These are phyloP conservation scores for Drosophila barbarae DNA, from an alignment of 2,888 invertebrate species.

Conservation along the genomic window DNA sequence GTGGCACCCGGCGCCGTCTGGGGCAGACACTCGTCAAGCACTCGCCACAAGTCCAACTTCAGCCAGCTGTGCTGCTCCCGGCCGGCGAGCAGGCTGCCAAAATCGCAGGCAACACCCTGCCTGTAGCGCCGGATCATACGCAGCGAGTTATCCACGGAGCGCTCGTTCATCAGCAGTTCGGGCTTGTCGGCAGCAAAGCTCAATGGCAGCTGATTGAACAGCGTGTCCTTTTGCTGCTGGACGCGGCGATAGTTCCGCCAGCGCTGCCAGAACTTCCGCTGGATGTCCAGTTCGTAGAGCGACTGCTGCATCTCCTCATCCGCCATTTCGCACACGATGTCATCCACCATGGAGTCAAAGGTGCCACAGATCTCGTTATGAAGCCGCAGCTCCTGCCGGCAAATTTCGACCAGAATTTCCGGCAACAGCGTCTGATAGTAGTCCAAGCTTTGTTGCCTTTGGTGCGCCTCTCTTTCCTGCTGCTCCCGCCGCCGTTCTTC, in stretches of 20 bases:
- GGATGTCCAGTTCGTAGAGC: conserved; percentile 73
- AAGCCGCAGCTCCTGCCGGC: conserved; percentile 18
- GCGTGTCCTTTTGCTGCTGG: conserved; percentile 80
- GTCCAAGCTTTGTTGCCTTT: not conserved
- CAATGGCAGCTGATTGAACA: conserved; percentile 81
- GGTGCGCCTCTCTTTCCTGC: not conserved
- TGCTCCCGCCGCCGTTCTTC: conserved; percentile 1
- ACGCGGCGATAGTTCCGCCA: conserved; percentile 80
- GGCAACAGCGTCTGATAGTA: conserved; percentile 13
- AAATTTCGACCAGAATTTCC: conserved; percentile 14
- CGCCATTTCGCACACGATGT: conserved; percentile 3
- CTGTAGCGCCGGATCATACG: conserved; percentile 81
- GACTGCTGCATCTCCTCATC: conserved; percentile 23
- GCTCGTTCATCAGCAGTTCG: conserved; percentile 57
- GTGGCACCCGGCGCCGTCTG: conserved; percentile 45
- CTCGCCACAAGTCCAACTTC: conserved; percentile 69
- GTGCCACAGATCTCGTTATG: conserved; percentile 1
- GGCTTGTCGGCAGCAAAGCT: conserved; percentile 80
- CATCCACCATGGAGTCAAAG: conserved; percentile 28
- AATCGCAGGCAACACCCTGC: conserved; percentile 77
- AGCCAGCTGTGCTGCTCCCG: conserved; percentile 45
- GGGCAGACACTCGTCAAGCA: conserved; percentile 47
- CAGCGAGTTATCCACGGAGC: conserved; percentile 71
- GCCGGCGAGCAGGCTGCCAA: conserved; percentile 57
- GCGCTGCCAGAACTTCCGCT: conserved; percentile 78